These are phyloP conservation scores for Lycodopsis pacificus DNA, from an alignment of 2,797 vertebrate genomes.

Conservation along the genomic window DNA sequence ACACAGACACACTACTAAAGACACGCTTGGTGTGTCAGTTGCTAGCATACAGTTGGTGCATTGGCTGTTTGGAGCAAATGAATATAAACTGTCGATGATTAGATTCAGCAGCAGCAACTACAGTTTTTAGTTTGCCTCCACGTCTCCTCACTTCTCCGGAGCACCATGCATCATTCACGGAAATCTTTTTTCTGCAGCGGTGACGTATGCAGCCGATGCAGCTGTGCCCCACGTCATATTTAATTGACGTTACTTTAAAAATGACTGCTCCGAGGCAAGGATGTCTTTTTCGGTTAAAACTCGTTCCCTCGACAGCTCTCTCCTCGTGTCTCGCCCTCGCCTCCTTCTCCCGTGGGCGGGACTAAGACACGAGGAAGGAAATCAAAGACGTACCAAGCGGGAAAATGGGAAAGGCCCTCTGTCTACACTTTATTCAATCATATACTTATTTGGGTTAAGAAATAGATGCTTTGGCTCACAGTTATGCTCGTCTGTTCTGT, in stretches of 20 bases:
- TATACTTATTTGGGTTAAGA: neutral
- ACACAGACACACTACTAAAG: neutral
- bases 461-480: neutral
- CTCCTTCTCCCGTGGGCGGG: neutral
- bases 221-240: neutral
- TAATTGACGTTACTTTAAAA: neutral
- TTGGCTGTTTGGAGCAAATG: neutral
- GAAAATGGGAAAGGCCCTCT: neutral
- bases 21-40: neutral
- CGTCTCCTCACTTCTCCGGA: neutral
- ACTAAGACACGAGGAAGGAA: neutral
- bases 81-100: neutral
- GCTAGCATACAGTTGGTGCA: neutral
- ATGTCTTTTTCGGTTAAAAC: neutral
- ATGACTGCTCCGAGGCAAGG: neutral
- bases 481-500: neutral
- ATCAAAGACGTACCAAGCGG: neutral
- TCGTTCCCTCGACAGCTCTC: too few relatives aligned
- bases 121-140: neutral
- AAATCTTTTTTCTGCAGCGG: neutral
- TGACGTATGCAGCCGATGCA: neutral
- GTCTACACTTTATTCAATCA: neutral
- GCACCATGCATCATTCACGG: neutral
- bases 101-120: too few relatives aligned
- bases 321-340: neutral